Conservation (phyloP, 2,888 invertebrate species). For the Lepidocyrtinus sp. region DNA sequence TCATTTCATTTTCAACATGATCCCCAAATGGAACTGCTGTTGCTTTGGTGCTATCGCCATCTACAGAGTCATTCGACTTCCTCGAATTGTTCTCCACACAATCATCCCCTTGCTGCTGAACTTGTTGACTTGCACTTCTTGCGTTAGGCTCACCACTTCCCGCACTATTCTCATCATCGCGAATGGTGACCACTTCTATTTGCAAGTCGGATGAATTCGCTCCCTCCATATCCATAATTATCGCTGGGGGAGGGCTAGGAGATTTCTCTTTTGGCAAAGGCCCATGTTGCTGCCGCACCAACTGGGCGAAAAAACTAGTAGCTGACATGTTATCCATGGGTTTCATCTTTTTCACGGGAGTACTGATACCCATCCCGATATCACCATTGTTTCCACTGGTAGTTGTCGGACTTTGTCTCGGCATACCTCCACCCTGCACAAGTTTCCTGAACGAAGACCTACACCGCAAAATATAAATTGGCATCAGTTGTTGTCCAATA, state of each 20-base stretch:
- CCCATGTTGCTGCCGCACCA: conserved; percentile 82
- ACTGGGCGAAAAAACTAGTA: conserved; percentile 90
- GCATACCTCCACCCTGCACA: conserved; percentile 28
- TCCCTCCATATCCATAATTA: conserved; percentile 41
- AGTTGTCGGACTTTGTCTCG: conserved; percentile 55
- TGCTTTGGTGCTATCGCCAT: conserved; percentile 39
- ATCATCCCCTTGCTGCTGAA: conserved; percentile 79
- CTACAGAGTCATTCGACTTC: conserved; percentile 59
- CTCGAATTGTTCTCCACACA: conserved; percentile 71
- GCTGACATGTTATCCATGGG: conserved; percentile 84
- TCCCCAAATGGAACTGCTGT: neutral
- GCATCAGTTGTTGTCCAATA: no score
- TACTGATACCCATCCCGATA: conserved; percentile 22
- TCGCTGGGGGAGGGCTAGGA: conserved; percentile 60
- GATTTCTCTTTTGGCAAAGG: conserved; percentile 63
- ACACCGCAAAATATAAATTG: conserved; percentile 17
- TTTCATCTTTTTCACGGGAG: conserved; percentile 25
- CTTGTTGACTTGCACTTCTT: conserved; percentile 56
- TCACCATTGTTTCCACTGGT: conserved; percentile 11
- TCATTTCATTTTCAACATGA: neutral
- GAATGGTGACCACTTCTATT: conserved; percentile 57
- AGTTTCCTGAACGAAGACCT: conserved; percentile 37
- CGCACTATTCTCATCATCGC: conserved; percentile 46
- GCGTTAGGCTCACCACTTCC: conserved; percentile 20
- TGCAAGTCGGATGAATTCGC: conserved; percentile 44